Evolutionary conservation across 2,888 invertebrate species (phyloP).

Genomic region (Brachypalpus laphriformis): DNA sequence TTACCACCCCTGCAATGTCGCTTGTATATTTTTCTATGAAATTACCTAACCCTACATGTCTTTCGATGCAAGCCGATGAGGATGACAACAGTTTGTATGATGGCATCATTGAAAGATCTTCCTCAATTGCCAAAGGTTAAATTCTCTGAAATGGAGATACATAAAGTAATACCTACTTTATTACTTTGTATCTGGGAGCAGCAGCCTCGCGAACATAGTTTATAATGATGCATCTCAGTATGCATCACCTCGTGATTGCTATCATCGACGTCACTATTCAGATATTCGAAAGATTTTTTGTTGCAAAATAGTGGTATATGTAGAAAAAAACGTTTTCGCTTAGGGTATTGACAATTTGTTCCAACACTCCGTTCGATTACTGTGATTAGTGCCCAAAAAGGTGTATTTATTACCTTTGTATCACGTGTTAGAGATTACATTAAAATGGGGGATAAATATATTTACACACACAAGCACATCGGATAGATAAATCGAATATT

Average conservation of each 20-base stretch:
- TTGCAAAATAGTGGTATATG: neutral
- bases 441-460: neutral
- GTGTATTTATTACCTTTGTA: conserved; percentile 20
- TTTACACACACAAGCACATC: neutral
- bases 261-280: conserved; percentile 15
- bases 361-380: conserved; percentile 15
- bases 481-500: neutral
- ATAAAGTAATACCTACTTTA: conserved; percentile 27
- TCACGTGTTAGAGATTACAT: conserved; percentile 4
- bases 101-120: conserved; percentile 29
- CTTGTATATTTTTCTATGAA: neutral
- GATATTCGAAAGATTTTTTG: neutral
- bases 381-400: conserved; percentile 31
- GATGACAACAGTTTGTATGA: conserved; percentile 11
- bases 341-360: conserved; percentile 29
- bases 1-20: neutral
- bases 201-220: neutral
- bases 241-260: conserved; percentile 28
- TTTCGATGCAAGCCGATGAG: neutral
- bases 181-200: conserved; percentile 26
- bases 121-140: conserved; percentile 47
- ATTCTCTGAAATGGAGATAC: conserved; percentile 21
- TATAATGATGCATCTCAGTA: neutral
- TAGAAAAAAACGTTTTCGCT: conserved; percentile 12
- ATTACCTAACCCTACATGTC: neutral